Evolutionary conservation across 1,140 invertebrate genomes (phyloP).

Genomic region (Oncopeltus fasciatus): DNA sequence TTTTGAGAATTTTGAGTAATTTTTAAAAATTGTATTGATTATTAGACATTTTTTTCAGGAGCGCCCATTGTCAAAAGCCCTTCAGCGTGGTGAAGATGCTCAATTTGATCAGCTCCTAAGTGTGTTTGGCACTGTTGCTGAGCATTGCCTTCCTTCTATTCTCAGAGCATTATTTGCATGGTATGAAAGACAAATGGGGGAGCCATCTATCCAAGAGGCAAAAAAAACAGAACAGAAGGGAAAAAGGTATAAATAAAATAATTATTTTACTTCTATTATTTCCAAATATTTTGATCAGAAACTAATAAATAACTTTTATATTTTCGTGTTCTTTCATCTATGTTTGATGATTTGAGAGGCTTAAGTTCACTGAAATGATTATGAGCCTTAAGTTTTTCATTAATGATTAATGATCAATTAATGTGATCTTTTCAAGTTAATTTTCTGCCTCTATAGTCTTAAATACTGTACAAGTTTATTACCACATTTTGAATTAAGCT

Average conservation of each 20-base stretch:
- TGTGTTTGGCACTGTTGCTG: slow-evolving; percentile 83
- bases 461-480: too few species aligned
- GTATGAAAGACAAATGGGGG: slow-evolving; percentile 80
- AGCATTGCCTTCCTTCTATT: slow-evolving; percentile 93
- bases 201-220: slow-evolving; percentile 36
- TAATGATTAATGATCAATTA: too few species aligned
- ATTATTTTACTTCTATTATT: not conserved
- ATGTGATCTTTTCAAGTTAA: too few species aligned
- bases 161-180: slow-evolving; percentile 86
- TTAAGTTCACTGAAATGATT: too few species aligned
- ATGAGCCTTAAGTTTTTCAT: too few species aligned
- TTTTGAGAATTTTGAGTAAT: too few species aligned
- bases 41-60: slow-evolving; percentile 39
- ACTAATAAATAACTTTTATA: not conserved
- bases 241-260: slow-evolving; percentile 39
- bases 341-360: too few species aligned
- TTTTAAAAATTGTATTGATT: too few species aligned
- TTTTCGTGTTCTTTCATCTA: too few species aligned
- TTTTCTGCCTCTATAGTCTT: too few species aligned
- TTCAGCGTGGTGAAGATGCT: slow-evolving; percentile 87
- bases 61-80: slow-evolving; percentile 76
- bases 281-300: not conserved
- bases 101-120: slow-evolving; percentile 90
- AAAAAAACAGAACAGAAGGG: slow-evolving; percentile 50
- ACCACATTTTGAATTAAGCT: too few species aligned